Evolutionary conservation across 2,888 invertebrate species (phyloP), one percentile per base, ranked within the genome.

Genomic region (Athripsodes cinereus): DNA sequence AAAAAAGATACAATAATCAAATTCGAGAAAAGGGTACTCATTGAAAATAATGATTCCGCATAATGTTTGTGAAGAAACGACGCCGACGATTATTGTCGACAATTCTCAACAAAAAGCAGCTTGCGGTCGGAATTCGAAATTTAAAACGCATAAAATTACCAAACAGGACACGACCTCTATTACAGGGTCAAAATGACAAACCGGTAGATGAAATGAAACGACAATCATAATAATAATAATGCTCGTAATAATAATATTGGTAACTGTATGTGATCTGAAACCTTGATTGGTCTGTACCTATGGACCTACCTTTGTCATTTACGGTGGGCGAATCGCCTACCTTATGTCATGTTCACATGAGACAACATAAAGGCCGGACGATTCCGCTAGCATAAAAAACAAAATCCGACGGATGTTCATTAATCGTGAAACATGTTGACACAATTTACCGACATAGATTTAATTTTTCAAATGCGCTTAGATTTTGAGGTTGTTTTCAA

Each of bases 141-240:
- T 53, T 53, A 22, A 53, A 53, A 47, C 44, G 48, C 60, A 53
- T 60, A 60, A 57, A 60, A 60, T 60, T 60, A 57, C 51, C 60
- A 60, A 57, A 60, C 50, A 60, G 53, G 46, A 53, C 56, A 56
- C 56, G 60, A 53, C 52, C 47, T 47, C 44, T 52, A 52, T 60
- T 51, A 49, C 50, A 52, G 48, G 50, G 57, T 34, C 59, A 51
- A 60, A 61, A 54, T 59, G 61, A 59, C 59, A 53, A 47, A 40
- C 55, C 57, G 55, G 53, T 52, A 57, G 63, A 59, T 62, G 58
- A 62, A 60, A 60, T 58, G 54, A 56, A 61, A 63, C 55, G 63
- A 61, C 61, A 61, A 59, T 59, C 61, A 61, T 63, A 63, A 63
- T 63, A 63, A 61, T 63, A 63, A 61, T 63, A 61, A 55, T 52